Conservation (phyloP, 2,113 vertebrate species). For the Actenoides hombroni region DNA sequence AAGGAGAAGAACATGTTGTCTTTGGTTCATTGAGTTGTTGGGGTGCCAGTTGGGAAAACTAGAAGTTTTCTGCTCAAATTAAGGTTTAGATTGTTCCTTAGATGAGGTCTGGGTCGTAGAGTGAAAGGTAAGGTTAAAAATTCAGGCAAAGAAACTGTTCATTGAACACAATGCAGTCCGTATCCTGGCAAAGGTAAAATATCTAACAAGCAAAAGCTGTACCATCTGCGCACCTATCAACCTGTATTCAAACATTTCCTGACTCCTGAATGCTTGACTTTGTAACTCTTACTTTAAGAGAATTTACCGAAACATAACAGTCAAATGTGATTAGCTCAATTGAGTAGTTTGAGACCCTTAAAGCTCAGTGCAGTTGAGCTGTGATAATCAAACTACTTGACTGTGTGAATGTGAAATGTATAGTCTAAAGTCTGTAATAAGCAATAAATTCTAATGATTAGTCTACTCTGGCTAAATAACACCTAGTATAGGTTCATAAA, state of each 20-base stretch:
- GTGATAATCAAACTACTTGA: background rate
- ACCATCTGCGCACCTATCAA: background rate
- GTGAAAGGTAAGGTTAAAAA: background rate
- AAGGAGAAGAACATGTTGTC: background rate
- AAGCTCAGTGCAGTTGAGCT: background rate
- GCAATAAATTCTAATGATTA: background rate
- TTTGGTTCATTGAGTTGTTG: background rate
- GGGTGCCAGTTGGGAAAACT: background rate
- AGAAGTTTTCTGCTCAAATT: background rate
- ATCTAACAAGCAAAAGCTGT: background rate
- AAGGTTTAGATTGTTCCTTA: background rate
- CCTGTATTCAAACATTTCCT: background rate
- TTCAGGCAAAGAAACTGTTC: background rate
- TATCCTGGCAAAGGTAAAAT: background rate
- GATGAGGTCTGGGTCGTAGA: background rate
- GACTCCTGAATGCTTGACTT: background rate
- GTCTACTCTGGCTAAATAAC: background rate
- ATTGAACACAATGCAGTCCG: background rate
- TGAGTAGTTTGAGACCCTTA: background rate
- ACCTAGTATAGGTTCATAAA: background rate
- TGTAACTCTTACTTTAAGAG: background rate
- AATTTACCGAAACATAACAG: background rate
- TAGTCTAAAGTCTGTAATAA: background rate
- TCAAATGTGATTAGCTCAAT: background rate
- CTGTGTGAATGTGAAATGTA: background rate